A percentile compares a stretch with the other conserved stretches of the same genome.
These are phyloP conservation scores for Sus cebifrons DNA, from an alignment of 2,797 vertebrate species.

Conservation along the genomic window DNA sequence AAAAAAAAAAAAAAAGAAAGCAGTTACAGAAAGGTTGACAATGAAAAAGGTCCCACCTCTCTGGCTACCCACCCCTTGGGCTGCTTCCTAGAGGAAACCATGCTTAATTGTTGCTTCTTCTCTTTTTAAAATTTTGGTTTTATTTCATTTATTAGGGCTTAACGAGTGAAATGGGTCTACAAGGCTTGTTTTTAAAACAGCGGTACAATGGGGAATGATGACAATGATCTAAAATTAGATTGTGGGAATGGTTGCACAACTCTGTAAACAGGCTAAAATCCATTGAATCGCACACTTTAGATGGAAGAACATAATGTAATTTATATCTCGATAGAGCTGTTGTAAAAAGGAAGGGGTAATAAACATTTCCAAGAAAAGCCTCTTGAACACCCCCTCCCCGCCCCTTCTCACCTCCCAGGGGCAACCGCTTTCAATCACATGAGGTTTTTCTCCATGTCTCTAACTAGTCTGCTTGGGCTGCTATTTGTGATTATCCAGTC, in stretches of 20 bases:
- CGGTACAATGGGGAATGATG: neutral
- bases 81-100: neutral
- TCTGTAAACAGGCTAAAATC: neutral
- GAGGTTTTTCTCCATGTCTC: neutral
- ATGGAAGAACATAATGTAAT: neutral
- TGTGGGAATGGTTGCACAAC: neutral
- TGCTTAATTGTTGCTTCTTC: neutral
- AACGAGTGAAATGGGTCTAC: constrained; percentile 3
- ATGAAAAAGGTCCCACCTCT: neutral
- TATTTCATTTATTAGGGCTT: constrained; percentile 42
- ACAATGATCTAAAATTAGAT: constrained; percentile 52
- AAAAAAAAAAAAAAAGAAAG: too few species aligned
- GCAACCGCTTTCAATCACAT: neutral
- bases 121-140: neutral
- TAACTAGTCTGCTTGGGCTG: neutral
- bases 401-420: neutral
- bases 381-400: neutral
- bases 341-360: neutral
- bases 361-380: neutral
- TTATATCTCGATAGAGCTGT: neutral
- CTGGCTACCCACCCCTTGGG: too few species aligned
- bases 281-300: neutral
- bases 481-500: neutral
- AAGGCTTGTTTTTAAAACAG: constrained; percentile 14
- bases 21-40: neutral